Percentiles rank a stretch among this genome's conserved stretches.
Conservation (phyloP, 2,113 vertebrate species). For the Gorsachius goisagi region DNA sequence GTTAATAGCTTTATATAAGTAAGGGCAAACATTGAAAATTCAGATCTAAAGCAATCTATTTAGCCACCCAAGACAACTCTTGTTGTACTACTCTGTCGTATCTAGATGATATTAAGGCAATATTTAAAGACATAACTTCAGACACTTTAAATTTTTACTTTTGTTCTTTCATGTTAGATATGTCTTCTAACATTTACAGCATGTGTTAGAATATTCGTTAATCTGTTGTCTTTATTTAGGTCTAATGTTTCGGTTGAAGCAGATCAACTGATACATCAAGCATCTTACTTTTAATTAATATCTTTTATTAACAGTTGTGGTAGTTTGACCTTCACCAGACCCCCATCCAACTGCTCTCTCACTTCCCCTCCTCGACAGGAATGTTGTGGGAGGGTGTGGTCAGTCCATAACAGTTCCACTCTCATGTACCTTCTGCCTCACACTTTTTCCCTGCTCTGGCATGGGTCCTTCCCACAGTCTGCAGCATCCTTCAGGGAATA, state of each 20-base stretch:
- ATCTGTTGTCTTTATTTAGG: neutral
- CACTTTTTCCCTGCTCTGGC: neutral
- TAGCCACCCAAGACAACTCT: neutral
- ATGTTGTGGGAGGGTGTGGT: neutral
- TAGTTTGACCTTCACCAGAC: neutral
- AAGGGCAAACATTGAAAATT: neutral
- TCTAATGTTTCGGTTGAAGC: neutral
- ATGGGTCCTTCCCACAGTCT: neutral
- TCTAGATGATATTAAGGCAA: neutral
- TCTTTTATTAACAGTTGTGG: neutral
- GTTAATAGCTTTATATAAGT: neutral
- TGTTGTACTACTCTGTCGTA: neutral
- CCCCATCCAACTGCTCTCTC: neutral
- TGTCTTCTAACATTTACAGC: neutral
- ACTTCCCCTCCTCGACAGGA: neutral
- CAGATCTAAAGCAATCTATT: neutral
- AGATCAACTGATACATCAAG: neutral
- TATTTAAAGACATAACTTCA: neutral
- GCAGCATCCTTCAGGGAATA: neutral
- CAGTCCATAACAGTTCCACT: neutral
- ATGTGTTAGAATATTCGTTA: neutral
- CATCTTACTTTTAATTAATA: neutral
- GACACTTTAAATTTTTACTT: neutral
- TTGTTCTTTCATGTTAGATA: neutral
- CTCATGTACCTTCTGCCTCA: rapidly evolving